Conservation (phyloP, 1,140 invertebrate genomes). For the Solenopsis fugax region DNA sequence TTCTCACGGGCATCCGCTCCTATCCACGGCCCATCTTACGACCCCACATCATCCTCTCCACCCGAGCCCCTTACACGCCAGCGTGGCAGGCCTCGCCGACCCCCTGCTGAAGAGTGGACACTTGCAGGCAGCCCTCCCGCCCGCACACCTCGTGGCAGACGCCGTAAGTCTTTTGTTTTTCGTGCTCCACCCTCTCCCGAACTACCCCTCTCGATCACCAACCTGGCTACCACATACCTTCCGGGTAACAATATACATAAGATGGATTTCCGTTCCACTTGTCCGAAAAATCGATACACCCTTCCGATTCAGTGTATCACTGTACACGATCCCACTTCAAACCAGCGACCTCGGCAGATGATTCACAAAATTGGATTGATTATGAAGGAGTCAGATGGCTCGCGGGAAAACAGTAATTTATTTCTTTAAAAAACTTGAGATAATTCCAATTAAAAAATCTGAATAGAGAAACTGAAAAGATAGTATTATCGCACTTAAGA, state of each 20-base stretch:
- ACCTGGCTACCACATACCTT: neutral
- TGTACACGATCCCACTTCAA: slow-evolving; percentile 20
- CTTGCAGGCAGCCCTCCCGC: slow-evolving; percentile 92
- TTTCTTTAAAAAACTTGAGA: neutral
- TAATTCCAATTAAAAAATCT: neutral
- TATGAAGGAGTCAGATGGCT: neutral
- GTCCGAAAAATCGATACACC: slow-evolving; percentile 40
- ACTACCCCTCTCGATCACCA: slow-evolving; percentile 43
- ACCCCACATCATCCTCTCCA: slow-evolving; percentile 86
- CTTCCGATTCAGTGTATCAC: slow-evolving; percentile 32
- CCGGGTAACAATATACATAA: slow-evolving; percentile 43
- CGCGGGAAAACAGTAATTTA: too few species aligned
- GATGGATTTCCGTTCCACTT: slow-evolving; percentile 45
- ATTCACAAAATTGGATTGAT: slow-evolving; percentile 38
- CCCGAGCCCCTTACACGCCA: slow-evolving; percentile 88
- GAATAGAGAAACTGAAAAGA: neutral
- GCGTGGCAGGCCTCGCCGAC: slow-evolving; percentile 90
- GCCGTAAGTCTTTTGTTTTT: slow-evolving; percentile 87
- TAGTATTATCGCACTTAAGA: neutral
- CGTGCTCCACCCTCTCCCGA: slow-evolving; percentile 81
- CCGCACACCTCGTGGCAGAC: slow-evolving; percentile 90
- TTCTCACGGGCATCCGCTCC: slow-evolving; percentile 86
- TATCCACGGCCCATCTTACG: slow-evolving; percentile 84
- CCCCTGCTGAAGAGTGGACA: slow-evolving; percentile 93
- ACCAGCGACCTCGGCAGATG: neutral